These are phyloP conservation scores for Ichneumoninae sp. DNA, from an alignment of 2,888 invertebrate species.

Conservation along the genomic window DNA sequence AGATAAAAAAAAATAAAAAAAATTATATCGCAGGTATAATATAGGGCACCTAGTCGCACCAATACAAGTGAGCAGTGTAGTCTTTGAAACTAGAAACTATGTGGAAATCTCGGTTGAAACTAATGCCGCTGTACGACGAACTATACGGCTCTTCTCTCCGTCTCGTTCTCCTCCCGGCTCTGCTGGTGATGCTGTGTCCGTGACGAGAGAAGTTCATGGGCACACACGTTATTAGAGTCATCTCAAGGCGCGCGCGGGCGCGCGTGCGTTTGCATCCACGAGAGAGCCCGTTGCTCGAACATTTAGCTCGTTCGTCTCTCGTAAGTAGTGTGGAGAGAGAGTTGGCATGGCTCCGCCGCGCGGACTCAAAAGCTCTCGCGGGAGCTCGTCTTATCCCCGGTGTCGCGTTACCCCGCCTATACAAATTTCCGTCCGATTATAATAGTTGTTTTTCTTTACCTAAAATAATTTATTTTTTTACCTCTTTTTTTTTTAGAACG, in stretches of 20 bases:
- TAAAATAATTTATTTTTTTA: background rate
- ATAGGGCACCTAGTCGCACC: slow-evolving; percentile 17
- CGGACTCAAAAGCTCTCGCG: slow-evolving; percentile 43
- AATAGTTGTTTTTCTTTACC: background rate
- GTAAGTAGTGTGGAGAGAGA: slow-evolving; percentile 46
- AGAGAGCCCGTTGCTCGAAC: slow-evolving; percentile 35
- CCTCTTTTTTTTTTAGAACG: background rate
- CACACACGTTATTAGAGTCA: slow-evolving; percentile 65
- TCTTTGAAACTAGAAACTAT: slow-evolving; percentile 61
- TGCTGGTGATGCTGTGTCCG: slow-evolving; percentile 26
- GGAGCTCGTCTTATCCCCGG: slow-evolving; percentile 42
- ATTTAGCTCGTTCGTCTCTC: slow-evolving; percentile 59
- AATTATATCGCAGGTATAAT: slow-evolving; percentile 1
- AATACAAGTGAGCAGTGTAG: background rate
- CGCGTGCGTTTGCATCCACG: slow-evolving; percentile 29
- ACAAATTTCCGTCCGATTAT: background rate
- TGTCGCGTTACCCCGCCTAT: slow-evolving; percentile 58
- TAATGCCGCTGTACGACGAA: slow-evolving; percentile 31
- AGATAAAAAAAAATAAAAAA: slow-evolving; percentile 17
- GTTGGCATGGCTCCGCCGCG: slow-evolving; percentile 57
- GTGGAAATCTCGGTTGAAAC: slow-evolving; percentile 51
- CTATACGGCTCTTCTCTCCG: slow-evolving; percentile 3
- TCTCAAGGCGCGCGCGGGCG: slow-evolving; percentile 39
- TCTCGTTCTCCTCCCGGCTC: slow-evolving; percentile 4
- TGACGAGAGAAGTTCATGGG: slow-evolving; percentile 66